A percentile compares a stretch with the other conserved stretches of the same genome.
Evolutionary conservation across 2,888 invertebrate species (phyloP).

Genomic region (Carabus problematicus): DNA sequence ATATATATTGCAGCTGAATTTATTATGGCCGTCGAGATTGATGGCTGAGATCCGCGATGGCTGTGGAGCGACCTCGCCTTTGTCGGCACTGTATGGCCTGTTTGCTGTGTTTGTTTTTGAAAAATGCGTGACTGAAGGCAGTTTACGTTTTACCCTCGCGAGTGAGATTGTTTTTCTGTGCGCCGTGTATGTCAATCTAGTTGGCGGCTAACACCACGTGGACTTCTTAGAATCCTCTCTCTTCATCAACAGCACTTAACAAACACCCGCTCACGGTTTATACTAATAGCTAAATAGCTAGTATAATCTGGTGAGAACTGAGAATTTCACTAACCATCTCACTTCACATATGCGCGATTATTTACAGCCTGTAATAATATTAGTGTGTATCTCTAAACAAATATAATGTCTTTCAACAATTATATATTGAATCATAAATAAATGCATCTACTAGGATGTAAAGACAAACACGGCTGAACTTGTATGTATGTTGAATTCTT

Average conservation of each 20-base stretch:
- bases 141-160: slow-evolving; percentile 52
- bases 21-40: slow-evolving; percentile 39
- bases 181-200: slow-evolving; percentile 55
- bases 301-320: too few relatives aligned
- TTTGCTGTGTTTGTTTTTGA: slow-evolving; percentile 52
- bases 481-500: too few relatives aligned
- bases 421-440: too few relatives aligned
- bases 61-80: not conserved
- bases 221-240: slow-evolving; percentile 57
- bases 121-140: slow-evolving; percentile 56
- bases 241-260: slow-evolving; percentile 47
- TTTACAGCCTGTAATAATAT: too few relatives aligned
- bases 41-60: slow-evolving; percentile 24
- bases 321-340: too few relatives aligned
- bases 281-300: too few relatives aligned
- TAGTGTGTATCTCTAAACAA: too few relatives aligned
- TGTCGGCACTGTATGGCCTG: slow-evolving; percentile 10
- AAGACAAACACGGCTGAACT: too few relatives aligned
- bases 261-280: too few relatives aligned
- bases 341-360: too few relatives aligned
- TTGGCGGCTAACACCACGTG: slow-evolving; percentile 55
- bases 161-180: slow-evolving; percentile 52
- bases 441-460: too few relatives aligned
- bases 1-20: slow-evolving; percentile 38
- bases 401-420: too few relatives aligned